phyloP scores from a whole-genome alignment of 2,113 vertebrate genomes.

The Vulpes lagopus region DNA sequence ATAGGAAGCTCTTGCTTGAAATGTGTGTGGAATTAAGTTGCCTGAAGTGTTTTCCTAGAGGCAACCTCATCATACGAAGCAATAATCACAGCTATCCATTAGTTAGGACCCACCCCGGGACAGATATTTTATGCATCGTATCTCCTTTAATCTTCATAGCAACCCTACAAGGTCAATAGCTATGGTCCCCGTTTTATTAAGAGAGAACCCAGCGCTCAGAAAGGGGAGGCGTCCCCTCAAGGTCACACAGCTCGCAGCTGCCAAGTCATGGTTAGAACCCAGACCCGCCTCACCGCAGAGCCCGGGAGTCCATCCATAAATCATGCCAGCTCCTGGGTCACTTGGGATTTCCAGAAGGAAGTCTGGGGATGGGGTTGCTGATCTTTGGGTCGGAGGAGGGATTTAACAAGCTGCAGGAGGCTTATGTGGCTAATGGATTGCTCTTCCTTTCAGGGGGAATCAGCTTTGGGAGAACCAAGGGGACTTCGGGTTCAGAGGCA shows the following conservation, averaged over 20 bases:
- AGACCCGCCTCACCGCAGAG: background rate
- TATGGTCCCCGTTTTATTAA: background rate
- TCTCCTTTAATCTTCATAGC: background rate
- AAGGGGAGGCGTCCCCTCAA: background rate
- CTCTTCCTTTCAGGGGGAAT: slow-evolving; percentile 87
- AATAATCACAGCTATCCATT: background rate
- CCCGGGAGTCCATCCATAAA: background rate
- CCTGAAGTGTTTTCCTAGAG: background rate
- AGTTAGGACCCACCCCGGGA: background rate
- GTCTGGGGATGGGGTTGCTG: background rate
- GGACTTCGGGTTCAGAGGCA: slow-evolving; percentile 94
- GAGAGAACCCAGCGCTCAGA: background rate
- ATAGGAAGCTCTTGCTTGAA: slow-evolving; percentile 19
- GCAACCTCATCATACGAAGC: background rate
- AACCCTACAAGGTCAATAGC: background rate
- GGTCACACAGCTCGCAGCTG: background rate
- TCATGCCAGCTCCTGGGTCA: background rate
- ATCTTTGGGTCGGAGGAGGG: rapidly evolving
- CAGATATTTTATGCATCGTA: background rate
- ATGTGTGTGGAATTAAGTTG: slow-evolving; percentile 13
- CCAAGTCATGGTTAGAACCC: background rate
- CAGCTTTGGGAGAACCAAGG: slow-evolving; percentile 93
- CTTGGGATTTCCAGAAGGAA: background rate
- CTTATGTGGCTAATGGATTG: slow-evolving; percentile 18
- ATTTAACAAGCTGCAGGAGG: background rate